phyloP scores from a whole-genome alignment of 2,113 vertebrate species.

The Zosterops borbonicus region DNA sequence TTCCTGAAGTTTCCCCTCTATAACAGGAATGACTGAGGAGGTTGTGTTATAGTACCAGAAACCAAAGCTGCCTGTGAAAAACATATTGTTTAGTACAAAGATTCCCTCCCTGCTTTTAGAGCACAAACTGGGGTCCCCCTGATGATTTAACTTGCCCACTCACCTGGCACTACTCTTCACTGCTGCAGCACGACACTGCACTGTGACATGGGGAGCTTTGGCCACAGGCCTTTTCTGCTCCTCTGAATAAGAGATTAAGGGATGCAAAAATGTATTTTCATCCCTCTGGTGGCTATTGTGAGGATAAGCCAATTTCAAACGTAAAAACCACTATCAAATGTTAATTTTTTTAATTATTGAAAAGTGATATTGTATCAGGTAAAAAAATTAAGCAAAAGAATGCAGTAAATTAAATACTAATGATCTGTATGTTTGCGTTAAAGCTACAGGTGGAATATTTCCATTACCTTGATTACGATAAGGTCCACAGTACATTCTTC shows the following conservation, averaged over 20 bases:
- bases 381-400: background rate
- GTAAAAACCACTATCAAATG: background rate
- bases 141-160: background rate
- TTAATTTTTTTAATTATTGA: background rate
- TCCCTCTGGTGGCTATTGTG: background rate
- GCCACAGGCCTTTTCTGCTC: background rate
- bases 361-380: background rate
- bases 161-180: background rate
- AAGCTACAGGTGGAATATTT: background rate
- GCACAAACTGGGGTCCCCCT: background rate
- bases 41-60: background rate
- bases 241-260: background rate
- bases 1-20: background rate
- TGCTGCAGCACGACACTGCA: fast-evolving
- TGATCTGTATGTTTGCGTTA: background rate
- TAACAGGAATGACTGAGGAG: background rate
- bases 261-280: background rate
- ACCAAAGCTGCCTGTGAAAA: background rate
- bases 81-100: background rate
- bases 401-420: background rate
- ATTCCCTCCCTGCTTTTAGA: background rate
- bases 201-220: background rate
- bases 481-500: background rate
- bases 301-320: background rate
- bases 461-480: background rate